A percentile compares a stretch with the other conserved stretches of the same genome.
These are phyloP conservation scores for Pollenia griseotomentosa DNA, from an alignment of 2,888 invertebrate species.

Conservation along the genomic window DNA sequence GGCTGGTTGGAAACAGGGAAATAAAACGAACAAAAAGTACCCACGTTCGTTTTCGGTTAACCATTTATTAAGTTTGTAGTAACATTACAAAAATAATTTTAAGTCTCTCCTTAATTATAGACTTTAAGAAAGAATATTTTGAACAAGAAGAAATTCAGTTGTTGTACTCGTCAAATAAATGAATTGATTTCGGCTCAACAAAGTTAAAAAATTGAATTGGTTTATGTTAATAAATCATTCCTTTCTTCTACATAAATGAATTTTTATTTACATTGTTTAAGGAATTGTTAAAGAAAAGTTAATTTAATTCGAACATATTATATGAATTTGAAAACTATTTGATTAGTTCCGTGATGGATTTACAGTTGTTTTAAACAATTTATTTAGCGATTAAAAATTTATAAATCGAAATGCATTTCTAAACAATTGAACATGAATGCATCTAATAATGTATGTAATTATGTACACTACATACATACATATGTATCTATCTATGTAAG, in stretches of 20 bases:
- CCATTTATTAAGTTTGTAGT: slow-evolving; percentile 34
- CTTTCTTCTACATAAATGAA: no score
- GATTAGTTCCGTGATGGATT: slow-evolving; percentile 52
- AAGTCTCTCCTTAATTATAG: slow-evolving; percentile 17
- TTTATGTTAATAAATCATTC: no score
- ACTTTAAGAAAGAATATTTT: no score
- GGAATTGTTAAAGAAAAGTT: not conserved
- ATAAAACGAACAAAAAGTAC: slow-evolving; percentile 50
- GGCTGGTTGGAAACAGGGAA: slow-evolving; percentile 11
- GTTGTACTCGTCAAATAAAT: no score
- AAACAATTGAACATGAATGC: slow-evolving; percentile 58
- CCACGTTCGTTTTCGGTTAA: slow-evolving; percentile 41
- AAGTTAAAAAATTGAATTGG: no score
- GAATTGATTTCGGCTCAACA: no score
- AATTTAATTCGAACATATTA: slow-evolving; percentile 16
- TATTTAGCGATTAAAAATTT: slow-evolving; percentile 62
- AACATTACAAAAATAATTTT: not conserved
- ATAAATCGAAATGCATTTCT: slow-evolving; percentile 58
- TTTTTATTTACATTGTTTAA: no score
- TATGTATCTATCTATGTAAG: not conserved
- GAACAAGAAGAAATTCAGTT: no score
- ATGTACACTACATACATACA: not conserved
- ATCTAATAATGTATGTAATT: slow-evolving; percentile 4
- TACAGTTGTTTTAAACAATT: slow-evolving; percentile 62
- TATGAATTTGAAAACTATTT: slow-evolving; percentile 37